Base-by-base conservation (phyloP, 2,888 invertebrate genomes). In the Cerceris rybyensis region DNA sequence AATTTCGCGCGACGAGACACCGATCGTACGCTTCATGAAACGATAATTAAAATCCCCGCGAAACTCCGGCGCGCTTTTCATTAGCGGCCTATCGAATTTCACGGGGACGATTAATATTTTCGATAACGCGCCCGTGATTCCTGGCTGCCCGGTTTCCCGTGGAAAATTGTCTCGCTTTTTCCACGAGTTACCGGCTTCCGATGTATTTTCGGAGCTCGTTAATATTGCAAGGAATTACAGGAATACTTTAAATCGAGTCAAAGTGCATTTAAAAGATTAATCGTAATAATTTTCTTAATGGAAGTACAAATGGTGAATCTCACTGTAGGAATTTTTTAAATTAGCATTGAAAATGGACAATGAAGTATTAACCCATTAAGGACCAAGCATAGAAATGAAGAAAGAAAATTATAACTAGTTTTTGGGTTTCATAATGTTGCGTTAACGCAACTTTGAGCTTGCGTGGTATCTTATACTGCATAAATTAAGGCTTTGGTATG, bases 1-100 rank as follows among this genome's bases (percentile, higher is more conserved):
- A 17, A 42, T 28, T 46, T 54, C 64, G n/a, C 54, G 11, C 7
- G n/a, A 6, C 7, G 14, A 11, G 46, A 0, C 28, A n/a, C 50
- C 6, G 50, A 6, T 11, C 1, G n/a, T n/a, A n/a, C 9, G 50
- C 54, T 57, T 58, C 67, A 52, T 67, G 67, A 14, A 74, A 52
- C 17, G 52, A 41, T 76, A 58, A 75, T 61, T 63, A 75, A 75
- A 67, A 75, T 67, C 57, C 61, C 66, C 57, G 17, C 54, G 17
- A 16, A 14, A 43, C 52, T 54, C 52, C 59, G 59, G 28, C 55
- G 61, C 66, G 75, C 66, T 61, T 73, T 74, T 75, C 75, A 67
- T 67, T 46, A 50, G 61, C 57, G 16, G 50, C 39, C 43, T n/a
- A 46, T 46, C 46, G 46, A 46, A 46, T 46, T 46, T 11, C 46